Conservation (phyloP, 2,888 invertebrate genomes). For the Entomobrya proxima region DNA sequence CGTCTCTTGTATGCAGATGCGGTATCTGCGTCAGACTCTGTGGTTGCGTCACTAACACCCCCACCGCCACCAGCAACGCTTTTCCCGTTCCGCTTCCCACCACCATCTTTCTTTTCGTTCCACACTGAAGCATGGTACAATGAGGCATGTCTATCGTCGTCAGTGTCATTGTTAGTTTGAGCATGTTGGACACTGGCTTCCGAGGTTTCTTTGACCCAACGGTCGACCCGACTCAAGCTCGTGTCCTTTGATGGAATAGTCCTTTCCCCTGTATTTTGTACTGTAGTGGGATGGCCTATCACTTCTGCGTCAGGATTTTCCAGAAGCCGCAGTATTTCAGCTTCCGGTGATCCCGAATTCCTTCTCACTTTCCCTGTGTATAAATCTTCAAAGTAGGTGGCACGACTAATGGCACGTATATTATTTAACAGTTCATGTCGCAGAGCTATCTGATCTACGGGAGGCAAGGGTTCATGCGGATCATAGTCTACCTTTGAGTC, state of each 20-base stretch:
- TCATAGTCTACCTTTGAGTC: constrained; percentile 70
- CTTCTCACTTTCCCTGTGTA: constrained; percentile 68
- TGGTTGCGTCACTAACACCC: constrained; percentile 30
- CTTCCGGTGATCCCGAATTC: constrained; percentile 59
- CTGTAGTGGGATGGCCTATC: background rate
- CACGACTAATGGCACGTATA: constrained; percentile 73
- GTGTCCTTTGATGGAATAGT: constrained; percentile 50
- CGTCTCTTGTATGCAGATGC: constrained; percentile 34
- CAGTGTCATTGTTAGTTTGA: constrained; percentile 37
- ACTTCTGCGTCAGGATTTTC: constrained; percentile 37
- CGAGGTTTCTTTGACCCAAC: constrained; percentile 67
- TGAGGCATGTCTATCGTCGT: constrained; percentile 59
- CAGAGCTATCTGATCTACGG: constrained; percentile 72
- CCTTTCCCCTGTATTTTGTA: background rate
- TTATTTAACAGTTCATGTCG: constrained; percentile 74
- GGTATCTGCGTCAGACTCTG: constrained; percentile 56
- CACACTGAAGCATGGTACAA: constrained; percentile 71
- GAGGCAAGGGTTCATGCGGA: constrained; percentile 68
- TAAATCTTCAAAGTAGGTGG: constrained; percentile 72
- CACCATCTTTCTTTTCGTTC: constrained; percentile 56
- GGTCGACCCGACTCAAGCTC: constrained; percentile 61
- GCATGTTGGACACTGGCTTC: constrained; percentile 25
- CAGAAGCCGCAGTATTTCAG: constrained; percentile 58
- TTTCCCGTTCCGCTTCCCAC: background rate
- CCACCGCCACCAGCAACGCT: background rate